These are phyloP conservation scores for Magallana ariakensis DNA, from an alignment of 1,140 invertebrate genomes.

Conservation along the genomic window DNA sequence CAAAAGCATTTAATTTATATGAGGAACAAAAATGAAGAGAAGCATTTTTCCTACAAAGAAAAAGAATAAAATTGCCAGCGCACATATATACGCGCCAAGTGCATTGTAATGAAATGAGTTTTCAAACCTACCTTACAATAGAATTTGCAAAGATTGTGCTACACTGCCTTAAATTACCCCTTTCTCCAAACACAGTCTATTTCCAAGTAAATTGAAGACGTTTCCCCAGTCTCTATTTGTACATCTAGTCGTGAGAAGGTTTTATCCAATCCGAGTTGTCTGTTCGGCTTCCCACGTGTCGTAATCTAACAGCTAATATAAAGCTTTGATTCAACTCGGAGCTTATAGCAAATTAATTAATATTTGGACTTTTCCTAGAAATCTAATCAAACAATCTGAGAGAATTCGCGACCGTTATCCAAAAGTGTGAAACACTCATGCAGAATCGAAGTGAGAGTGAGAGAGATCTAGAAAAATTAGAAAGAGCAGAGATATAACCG, in stretches of 20 bases:
- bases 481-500: not conserved
- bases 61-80: too few species aligned
- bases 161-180: too few species aligned
- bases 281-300: not conserved
- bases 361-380: slow-evolving; percentile 12
- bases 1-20: too few species aligned
- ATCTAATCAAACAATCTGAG: not conserved
- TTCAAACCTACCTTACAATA: too few species aligned
- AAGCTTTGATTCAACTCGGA: not conserved
- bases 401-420: not conserved
- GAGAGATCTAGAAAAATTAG: not conserved
- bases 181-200: not conserved
- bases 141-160: too few species aligned
- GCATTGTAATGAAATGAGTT: too few species aligned
- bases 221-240: not conserved
- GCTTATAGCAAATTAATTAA: slow-evolving; percentile 35
- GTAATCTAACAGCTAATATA: slow-evolving; percentile 22
- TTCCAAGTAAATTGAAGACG: slow-evolving; percentile 12
- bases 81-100: too few species aligned
- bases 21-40: too few species aligned
- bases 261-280: not conserved
- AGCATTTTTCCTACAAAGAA: too few species aligned
- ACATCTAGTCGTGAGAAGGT: not conserved
- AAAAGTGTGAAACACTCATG: slow-evolving; percentile 4
- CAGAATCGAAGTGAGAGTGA: not conserved